These are phyloP conservation scores for Hippocampus comes DNA, from an alignment of 2,113 vertebrate species.

Conservation along the genomic window DNA sequence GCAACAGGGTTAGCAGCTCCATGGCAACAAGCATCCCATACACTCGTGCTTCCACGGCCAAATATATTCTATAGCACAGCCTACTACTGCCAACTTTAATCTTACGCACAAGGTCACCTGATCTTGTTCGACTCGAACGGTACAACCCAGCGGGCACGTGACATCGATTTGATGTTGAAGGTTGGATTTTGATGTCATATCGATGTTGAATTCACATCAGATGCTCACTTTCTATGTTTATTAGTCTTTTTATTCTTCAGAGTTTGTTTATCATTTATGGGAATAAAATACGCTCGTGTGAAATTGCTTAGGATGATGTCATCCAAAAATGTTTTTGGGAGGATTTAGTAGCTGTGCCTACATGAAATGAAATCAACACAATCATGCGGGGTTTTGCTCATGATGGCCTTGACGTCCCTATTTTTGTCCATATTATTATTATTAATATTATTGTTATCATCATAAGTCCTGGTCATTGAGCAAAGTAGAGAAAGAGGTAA, in stretches of 20 bases:
- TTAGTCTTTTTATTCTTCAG: background rate
- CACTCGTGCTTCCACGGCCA: slow-evolving; percentile 25
- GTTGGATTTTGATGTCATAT: no score
- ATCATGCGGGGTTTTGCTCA: background rate
- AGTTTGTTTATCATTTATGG: background rate
- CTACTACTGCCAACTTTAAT: background rate
- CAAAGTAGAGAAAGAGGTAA: background rate
- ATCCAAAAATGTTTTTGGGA: background rate
- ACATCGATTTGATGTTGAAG: no score
- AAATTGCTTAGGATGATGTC: background rate
- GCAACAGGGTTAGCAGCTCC: slow-evolving; percentile 62
- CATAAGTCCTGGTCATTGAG: background rate
- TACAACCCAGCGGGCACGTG: no score
- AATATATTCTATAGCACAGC: slow-evolving; percentile 7
- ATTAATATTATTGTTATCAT: background rate
- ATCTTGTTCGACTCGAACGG: background rate
- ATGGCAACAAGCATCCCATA: slow-evolving; percentile 58
- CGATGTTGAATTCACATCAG: no score
- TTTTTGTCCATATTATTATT: background rate
- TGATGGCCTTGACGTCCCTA: background rate
- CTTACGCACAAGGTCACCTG: background rate
- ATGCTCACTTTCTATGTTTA: background rate
- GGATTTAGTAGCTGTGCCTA: background rate
- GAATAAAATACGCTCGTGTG: background rate
- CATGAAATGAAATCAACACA: background rate